Base-by-base conservation (phyloP, 92 coral and sea anemone species). In the Epizoanthus scotinus region DNA sequence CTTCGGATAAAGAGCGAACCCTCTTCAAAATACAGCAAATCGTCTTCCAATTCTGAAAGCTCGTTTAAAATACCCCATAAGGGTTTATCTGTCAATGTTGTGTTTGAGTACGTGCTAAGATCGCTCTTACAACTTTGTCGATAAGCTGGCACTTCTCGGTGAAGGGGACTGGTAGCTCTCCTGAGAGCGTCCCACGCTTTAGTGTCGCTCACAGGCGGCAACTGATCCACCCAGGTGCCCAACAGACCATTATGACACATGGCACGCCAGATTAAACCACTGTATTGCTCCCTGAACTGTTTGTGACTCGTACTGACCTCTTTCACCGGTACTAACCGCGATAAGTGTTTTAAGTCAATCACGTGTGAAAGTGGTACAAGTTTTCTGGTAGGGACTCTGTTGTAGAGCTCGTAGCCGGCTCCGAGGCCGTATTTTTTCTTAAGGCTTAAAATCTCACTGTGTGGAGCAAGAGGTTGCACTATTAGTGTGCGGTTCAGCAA, bases 401-500 rank as follows among this genome's bases (percentile, higher is more conserved):
- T 96, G 57, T 96, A 96, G 13, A 88, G 49, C 67, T 88, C 81
- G 59, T 89, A 86, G 8, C 95, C 90, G 12, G 66, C 82, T 34
- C 67, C 34, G 34, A 73, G 70, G 40, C 59, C 73, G 2, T 59
- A 72, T 20, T 10, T 86, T 44, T 59, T 64, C 78, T 83, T 91
- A 26, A 79, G 81, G 17, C 89, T 84, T 22, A 92, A 67, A 60
- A 88, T 84, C 56, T 87, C 90, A 50, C 82, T 68, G 38, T 94
- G 98, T n/a, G 94, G 94, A 19, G 98, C 98, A 58, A 94, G 81
- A 9, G 98, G 98, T n/a, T 92, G 98, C 3, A 94, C 90, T 3
- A 94, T 83, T 5, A 94, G 91, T 24, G 94, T 91, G 78, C 98
- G 85, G 53, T 88, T 87, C 58, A 94, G 70, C 71, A 94, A 58